These are phyloP conservation scores for Pelosia muscerda DNA, from an alignment of 2,888 invertebrate species.

Conservation along the genomic window DNA sequence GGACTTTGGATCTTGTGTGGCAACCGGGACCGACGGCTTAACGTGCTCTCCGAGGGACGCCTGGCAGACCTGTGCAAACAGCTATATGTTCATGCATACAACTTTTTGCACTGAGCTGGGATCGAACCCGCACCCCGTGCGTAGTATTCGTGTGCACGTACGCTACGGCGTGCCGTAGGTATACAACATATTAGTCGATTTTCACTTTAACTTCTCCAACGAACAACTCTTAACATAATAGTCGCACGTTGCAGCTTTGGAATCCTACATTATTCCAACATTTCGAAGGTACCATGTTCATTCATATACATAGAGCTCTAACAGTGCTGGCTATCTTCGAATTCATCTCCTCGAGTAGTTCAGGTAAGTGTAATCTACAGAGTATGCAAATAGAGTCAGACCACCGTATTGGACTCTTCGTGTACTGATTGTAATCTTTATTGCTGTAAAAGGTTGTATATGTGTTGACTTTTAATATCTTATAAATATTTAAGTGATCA, in stretches of 20 bases:
- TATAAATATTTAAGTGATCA: conserved; percentile 22
- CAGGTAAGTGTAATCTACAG: conserved; percentile 49
- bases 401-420: conserved; percentile 45
- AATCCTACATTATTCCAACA: conserved; percentile 35
- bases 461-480: conserved; percentile 26
- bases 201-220: not conserved
- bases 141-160: no score
- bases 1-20: no score
- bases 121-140: no score
- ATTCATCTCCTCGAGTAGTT: conserved; percentile 51
- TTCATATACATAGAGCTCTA: conserved; percentile 44
- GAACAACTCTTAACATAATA: not conserved
- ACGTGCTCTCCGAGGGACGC: no score
- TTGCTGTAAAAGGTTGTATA: conserved; percentile 30
- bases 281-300: conserved; percentile 27
- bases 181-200: not conserved
- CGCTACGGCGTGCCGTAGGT: no score
- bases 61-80: no score
- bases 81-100: no score
- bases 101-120: no score
- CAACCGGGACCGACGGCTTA: no score
- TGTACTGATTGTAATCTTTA: conserved; percentile 50
- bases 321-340: conserved; percentile 44
- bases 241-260: not conserved
- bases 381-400: conserved; percentile 56